Evolutionary conservation across 2,113 vertebrate genomes (phyloP), one percentile per base, ranked within the genome.

Genomic region (Nerophis lumbriciformis): DNA sequence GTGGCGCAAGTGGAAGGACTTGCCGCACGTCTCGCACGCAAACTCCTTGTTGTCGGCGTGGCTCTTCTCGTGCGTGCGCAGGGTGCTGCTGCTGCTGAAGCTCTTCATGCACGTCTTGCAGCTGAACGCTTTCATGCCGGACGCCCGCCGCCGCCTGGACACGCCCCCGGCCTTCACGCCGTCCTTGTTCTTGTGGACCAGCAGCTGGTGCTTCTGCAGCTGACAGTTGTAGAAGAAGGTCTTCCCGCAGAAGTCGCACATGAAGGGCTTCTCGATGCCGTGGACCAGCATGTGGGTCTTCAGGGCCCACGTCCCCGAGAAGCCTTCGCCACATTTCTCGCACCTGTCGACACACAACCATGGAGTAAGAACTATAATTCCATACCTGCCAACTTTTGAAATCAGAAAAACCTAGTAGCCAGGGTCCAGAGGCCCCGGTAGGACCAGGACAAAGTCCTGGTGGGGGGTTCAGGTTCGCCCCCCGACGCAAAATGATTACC

Each of bases 221-320:
- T 86, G 84, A 38, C 86, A 88, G 75, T 88, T 88, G 69, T 88
- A 88, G 74, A 86, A 85, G 10, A 88, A 86, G 0, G 84, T 83
- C 59, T 85, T 85, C 1, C 42, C 84, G 4, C 86, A 88, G 12
- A 75, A 69, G 61, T 86, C 84, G 4, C 86, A 88, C 82, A 86
- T 85, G 66, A 86, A 88, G 0, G 79, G 80, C 35, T 86, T 86
- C 59, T 78, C 81, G 36, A 80, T 63, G 4, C 83, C 84, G 1
- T 88, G 86, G 7, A 85, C 76, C 66, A 84, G 72, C 83, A 81
- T 84, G 78, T 88, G 86, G 14, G 71, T 79, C 68, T 86, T 85
- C 73, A 88, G 72, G 42, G 83, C 82, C 83, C 83, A 86, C n/a
- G 82, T 85, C 3, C 85, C 82, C 0, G 74, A 61, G 61, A 88